A percentile compares a stretch with the other conserved stretches of the same genome.
Conservation (phyloP, 2,113 vertebrate species). For the Bombycilla garrulus region DNA sequence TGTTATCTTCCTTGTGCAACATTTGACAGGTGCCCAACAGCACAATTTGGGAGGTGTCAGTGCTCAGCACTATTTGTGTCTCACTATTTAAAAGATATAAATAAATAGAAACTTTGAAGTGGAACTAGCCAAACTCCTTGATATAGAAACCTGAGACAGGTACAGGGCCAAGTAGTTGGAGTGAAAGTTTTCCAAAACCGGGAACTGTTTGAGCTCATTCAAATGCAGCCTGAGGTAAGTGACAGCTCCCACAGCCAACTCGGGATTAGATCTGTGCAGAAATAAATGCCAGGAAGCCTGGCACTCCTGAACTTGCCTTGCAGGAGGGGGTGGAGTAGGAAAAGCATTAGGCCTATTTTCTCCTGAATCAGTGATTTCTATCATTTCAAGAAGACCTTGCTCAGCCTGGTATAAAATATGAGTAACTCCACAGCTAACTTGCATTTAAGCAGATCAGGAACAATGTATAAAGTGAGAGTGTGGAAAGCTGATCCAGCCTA, state of each 20-base stretch:
- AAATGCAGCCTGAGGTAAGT: not conserved
- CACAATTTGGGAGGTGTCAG: not conserved
- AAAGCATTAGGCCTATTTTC: not conserved
- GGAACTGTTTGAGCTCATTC: not conserved
- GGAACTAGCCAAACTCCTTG: constrained; percentile 13
- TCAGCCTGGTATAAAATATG: not conserved
- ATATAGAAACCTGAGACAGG: constrained; percentile 19
- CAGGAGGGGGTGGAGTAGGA: not conserved
- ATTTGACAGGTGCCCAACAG: not conserved
- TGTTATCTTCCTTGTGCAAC: not conserved
- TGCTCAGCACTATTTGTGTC: constrained; percentile 18
- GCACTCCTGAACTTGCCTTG: not conserved
- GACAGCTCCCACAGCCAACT: not conserved
- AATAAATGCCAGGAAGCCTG: not conserved
- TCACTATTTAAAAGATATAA: constrained; percentile 41
- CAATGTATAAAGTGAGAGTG: not conserved
- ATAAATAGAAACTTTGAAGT: constrained; percentile 38
- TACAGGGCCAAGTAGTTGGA: not conserved
- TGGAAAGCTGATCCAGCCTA: not conserved
- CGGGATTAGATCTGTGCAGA: not conserved
- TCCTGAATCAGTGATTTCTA: not conserved
- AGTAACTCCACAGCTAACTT: not conserved
- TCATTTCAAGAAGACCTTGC: not conserved
- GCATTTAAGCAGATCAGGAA: not conserved
- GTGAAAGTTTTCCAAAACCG: constrained; percentile 16